phyloP scores from a whole-genome alignment of 2,797 vertebrate species.

The Sebastes itinus region DNA sequence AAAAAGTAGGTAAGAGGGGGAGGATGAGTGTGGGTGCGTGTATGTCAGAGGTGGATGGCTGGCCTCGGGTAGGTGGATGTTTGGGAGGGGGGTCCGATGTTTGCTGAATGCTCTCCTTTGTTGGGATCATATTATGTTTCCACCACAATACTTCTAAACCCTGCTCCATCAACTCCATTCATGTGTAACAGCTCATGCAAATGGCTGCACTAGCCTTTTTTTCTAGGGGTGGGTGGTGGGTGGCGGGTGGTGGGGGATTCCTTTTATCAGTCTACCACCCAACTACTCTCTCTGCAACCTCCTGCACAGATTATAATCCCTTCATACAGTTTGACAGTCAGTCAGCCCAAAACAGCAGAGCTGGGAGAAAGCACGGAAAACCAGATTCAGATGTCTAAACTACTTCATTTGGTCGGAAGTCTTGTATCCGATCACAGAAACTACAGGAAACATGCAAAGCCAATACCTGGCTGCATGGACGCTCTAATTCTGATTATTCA shows the following conservation, averaged over 20 bases:
- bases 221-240: constrained; percentile 25
- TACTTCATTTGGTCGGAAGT: not conserved
- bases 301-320: constrained; percentile 40
- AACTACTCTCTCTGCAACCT: constrained; percentile 39
- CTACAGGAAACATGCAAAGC: not conserved
- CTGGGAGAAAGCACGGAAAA: not conserved
- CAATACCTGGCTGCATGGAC: not conserved
- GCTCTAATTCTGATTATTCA: not conserved
- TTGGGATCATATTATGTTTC: constrained; percentile 86
- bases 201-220: constrained; percentile 76
- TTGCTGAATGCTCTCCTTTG: constrained; percentile 82
- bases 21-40: constrained; percentile 13
- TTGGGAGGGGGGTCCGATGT: constrained; percentile 45
- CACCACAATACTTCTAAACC: constrained; percentile 84
- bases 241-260: constrained; percentile 26
- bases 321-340: not conserved
- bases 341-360: not conserved
- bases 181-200: constrained; percentile 88
- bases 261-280: constrained; percentile 64
- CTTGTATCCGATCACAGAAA: not conserved
- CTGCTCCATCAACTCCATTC: constrained; percentile 87
- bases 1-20: constrained; percentile 15
- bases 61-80: constrained; percentile 55
- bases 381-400: not conserved
- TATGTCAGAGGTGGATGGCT: constrained; percentile 58